These are phyloP conservation scores for Poicephalus gulielmi DNA, from an alignment of 2,113 vertebrate genomes.

Conservation along the genomic window DNA sequence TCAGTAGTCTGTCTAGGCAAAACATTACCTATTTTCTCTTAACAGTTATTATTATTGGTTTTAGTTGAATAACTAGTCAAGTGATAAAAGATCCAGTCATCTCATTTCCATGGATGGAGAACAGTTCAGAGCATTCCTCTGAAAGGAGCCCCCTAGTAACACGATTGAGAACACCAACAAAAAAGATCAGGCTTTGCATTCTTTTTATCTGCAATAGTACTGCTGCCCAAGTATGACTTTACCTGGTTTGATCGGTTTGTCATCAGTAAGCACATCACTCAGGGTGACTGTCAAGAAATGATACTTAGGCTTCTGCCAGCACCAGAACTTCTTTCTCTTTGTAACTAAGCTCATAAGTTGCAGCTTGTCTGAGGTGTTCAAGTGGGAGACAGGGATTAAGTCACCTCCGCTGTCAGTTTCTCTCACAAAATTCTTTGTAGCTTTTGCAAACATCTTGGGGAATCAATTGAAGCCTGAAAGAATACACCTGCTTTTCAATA, in stretches of 20 bases:
- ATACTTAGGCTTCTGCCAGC: conserved; percentile 91
- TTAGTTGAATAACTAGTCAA: neutral
- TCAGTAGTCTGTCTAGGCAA: neutral
- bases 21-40: neutral
- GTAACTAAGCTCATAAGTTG: conserved; percentile 83
- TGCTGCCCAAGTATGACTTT: neutral
- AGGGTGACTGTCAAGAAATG: conserved; percentile 82
- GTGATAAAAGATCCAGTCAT: neutral
- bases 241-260: conserved; percentile 83
- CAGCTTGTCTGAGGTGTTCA: conserved; percentile 85
- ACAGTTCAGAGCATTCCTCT: neutral
- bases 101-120: neutral
- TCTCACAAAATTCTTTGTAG: conserved; percentile 87
- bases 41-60: neutral
- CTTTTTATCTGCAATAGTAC: neutral
- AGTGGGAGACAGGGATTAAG: conserved; percentile 83
- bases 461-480: conserved; percentile 32
- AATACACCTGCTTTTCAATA: neutral
- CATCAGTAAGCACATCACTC: conserved; percentile 83
- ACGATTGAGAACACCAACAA: neutral
- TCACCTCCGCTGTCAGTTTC: conserved; percentile 84
- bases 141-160: neutral
- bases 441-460: conserved; percentile 88
- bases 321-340: conserved; percentile 85
- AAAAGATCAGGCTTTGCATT: neutral